Conservation (phyloP, 2,888 invertebrate species). For the Xestoiulus laeticollis region DNA sequence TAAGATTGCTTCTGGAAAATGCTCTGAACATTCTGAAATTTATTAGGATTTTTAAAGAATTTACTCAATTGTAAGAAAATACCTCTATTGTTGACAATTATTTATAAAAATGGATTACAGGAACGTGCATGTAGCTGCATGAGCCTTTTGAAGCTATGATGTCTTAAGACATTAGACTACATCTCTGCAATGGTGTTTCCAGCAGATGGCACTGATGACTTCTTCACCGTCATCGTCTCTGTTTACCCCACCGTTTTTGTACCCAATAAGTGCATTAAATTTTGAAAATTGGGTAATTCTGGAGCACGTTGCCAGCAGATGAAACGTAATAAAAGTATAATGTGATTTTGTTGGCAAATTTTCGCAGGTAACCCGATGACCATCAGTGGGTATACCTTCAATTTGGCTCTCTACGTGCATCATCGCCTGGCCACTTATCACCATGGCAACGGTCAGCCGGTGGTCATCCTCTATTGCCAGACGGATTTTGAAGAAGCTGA, state of each 20-base stretch:
- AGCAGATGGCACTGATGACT: not conserved
- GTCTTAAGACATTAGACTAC: too few relatives aligned
- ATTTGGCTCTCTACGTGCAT: constrained; percentile 78
- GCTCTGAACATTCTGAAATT: too few relatives aligned
- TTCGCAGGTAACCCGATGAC: constrained; percentile 61
- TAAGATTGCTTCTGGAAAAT: too few relatives aligned
- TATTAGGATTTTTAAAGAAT: too few relatives aligned
- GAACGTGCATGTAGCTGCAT: too few relatives aligned
- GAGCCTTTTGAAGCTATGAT: too few relatives aligned
- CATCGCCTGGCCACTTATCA: constrained; percentile 71
- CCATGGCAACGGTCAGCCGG: constrained; percentile 77
- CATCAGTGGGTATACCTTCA: constrained; percentile 75
- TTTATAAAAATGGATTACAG: too few relatives aligned
- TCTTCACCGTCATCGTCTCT: not conserved
- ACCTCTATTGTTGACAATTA: too few relatives aligned
- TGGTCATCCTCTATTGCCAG: constrained; percentile 75
- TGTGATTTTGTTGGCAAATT: not conserved
- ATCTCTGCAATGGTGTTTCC: not conserved
- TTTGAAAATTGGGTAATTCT: not conserved
- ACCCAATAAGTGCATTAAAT: not conserved
- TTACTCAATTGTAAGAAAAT: too few relatives aligned
- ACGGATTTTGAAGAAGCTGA: constrained; percentile 73
- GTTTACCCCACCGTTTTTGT: not conserved
- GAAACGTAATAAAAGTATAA: constrained; percentile 8
- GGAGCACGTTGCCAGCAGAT: not conserved